Percentiles rank a stretch among this genome's conserved stretches.
These are phyloP conservation scores for Rhyzopertha dominica DNA, from an alignment of 1,140 invertebrate genomes.

Conservation along the genomic window DNA sequence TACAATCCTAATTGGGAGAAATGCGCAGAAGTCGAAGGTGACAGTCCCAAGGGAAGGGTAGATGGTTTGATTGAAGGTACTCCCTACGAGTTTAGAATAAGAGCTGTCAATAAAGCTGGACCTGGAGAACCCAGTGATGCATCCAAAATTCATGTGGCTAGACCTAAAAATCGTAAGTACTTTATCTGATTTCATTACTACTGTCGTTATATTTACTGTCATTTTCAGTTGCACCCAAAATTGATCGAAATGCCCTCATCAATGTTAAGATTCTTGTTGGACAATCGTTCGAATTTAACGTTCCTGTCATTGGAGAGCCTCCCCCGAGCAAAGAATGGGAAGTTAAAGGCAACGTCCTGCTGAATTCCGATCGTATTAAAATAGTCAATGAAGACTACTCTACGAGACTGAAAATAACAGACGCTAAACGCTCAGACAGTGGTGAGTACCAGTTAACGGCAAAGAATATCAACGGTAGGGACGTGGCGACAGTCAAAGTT, in stretches of 20 bases:
- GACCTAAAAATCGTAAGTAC: conserved; percentile 78
- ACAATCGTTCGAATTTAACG: conserved; percentile 87
- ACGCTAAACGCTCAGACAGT: conserved; percentile 84
- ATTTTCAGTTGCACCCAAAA: conserved; percentile 74
- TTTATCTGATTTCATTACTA: neutral
- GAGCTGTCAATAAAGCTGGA: conserved; percentile 92
- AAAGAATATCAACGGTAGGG: conserved; percentile 87
- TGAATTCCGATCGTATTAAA: conserved; percentile 78
- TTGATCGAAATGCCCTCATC: conserved; percentile 88
- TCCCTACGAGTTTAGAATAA: conserved; percentile 89
- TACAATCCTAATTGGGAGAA: conserved; percentile 84
- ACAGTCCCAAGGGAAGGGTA: conserved; percentile 77
- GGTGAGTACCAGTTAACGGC: conserved; percentile 86
- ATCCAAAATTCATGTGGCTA: conserved; percentile 81
- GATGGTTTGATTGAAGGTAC: conserved; percentile 86
- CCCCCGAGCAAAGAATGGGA: conserved; percentile 91
- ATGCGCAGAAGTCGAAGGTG: conserved; percentile 77
- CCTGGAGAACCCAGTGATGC: conserved; percentile 85
- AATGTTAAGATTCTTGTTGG: conserved; percentile 92
- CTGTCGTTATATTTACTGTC: conserved; percentile 22
- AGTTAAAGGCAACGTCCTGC: conserved; percentile 72
- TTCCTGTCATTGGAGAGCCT: conserved; percentile 91
- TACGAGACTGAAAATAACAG: conserved; percentile 80
- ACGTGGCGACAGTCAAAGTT: conserved; percentile 82
- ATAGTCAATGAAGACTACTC: conserved; percentile 80